phyloP scores from a whole-genome alignment of 2,888 invertebrate species.

The Trissolcus japonicus region DNA sequence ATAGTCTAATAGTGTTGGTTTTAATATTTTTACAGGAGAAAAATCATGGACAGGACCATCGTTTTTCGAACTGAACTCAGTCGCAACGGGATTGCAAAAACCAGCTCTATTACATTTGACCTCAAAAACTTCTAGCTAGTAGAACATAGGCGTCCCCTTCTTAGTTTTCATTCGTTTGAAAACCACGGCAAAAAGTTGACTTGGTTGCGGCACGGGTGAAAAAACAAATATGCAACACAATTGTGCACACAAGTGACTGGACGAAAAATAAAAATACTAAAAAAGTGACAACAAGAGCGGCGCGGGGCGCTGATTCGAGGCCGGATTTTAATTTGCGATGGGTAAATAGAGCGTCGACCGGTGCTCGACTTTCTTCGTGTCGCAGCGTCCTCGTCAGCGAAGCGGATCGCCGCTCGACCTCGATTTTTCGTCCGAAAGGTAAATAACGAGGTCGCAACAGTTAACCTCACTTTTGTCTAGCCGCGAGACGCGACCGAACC shows the following conservation, averaged over 20 bases:
- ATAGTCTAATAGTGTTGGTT: no score
- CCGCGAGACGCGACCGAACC: constrained; percentile 6
- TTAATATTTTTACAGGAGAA: no score
- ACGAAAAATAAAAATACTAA: background rate
- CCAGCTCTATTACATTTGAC: no score
- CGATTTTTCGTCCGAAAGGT: constrained; percentile 36
- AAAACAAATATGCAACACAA: background rate
- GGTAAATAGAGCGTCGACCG: constrained; percentile 43
- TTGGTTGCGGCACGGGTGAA: background rate
- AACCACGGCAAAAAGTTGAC: background rate
- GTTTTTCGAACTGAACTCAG: no score
- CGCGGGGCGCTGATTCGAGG: background rate
- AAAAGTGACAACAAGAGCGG: constrained; percentile 17
- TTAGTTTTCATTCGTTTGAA: constrained; percentile 1
- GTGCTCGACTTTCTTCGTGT: constrained; percentile 54
- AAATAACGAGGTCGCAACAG: constrained; percentile 39
- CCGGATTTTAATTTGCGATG: constrained; percentile 30
- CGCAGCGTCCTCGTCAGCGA: constrained; percentile 45
- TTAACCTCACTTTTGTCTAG: constrained; percentile 41
- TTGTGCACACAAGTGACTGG: background rate
- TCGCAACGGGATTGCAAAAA: no score
- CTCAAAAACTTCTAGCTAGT: no score
- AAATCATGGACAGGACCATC: no score
- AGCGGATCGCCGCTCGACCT: constrained; percentile 29
- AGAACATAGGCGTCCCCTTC: no score